Conservation (phyloP, 2,888 invertebrate genomes). For the Ennomos quercinarius region DNA sequence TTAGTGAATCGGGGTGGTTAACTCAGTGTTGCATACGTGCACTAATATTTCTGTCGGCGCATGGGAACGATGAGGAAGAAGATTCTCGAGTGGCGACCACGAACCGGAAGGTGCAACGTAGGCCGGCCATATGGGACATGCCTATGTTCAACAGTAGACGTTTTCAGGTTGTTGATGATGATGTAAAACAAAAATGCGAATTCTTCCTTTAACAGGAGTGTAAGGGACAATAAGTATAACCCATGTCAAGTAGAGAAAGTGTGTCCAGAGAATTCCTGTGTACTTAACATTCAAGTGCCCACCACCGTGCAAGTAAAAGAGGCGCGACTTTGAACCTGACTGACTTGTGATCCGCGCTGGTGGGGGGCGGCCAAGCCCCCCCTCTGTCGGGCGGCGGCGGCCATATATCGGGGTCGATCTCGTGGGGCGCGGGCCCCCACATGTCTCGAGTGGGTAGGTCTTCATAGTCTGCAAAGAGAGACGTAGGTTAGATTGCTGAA, state of each 20-base stretch:
- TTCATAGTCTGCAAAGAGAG: slow-evolving; percentile 71
- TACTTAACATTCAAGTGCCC: slow-evolving; percentile 6
- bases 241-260: neutral
- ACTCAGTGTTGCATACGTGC: too few relatives aligned
- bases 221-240: too few relatives aligned
- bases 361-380: slow-evolving; percentile 95
- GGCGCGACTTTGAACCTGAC: slow-evolving; percentile 44
- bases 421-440: slow-evolving; percentile 81
- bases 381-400: slow-evolving; percentile 88
- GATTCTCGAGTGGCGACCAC: too few relatives aligned
- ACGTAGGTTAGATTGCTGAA: neutral
- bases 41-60: too few relatives aligned
- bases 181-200: too few relatives aligned
- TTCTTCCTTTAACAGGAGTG: too few relatives aligned
- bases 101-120: too few relatives aligned
- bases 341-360: slow-evolving; percentile 90
- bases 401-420: slow-evolving; percentile 92
- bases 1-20: too few relatives aligned
- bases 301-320: slow-evolving; percentile 29
- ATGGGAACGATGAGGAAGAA: too few relatives aligned
- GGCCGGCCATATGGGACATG: too few relatives aligned
- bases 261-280: neutral
- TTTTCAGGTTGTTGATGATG: too few relatives aligned
- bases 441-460: slow-evolving; percentile 78
- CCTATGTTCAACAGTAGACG: too few relatives aligned